phyloP scores from a whole-genome alignment of 2,113 vertebrate genomes.

The Helogale parvula region DNA sequence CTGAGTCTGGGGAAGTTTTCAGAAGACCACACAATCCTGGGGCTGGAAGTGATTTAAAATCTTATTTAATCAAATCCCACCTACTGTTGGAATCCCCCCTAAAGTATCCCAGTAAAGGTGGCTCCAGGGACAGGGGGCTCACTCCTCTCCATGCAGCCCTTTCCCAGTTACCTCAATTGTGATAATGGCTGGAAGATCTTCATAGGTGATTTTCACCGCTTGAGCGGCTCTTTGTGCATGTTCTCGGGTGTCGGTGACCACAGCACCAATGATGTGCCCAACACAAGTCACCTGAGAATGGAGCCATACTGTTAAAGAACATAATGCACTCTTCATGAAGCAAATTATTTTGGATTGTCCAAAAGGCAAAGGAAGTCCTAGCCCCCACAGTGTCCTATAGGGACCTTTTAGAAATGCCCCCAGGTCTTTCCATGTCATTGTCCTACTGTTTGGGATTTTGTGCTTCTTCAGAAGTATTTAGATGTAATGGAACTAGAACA shows the following conservation, averaged over 20 bases:
- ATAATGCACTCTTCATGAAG: background rate
- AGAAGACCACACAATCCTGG: background rate
- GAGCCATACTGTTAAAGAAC: background rate
- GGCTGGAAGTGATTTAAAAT: background rate
- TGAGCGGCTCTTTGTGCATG: constrained; percentile 94
- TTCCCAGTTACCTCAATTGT: constrained; percentile 92
- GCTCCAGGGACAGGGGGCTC: background rate
- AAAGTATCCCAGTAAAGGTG: background rate
- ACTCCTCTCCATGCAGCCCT: background rate
- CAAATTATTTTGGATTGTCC: background rate
- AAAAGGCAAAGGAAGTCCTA: background rate
- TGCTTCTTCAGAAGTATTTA: constrained; percentile 10
- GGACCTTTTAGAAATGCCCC: background rate
- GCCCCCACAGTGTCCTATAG: background rate
- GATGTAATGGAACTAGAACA: background rate
- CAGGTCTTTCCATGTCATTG: background rate
- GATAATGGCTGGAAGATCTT: constrained; percentile 92
- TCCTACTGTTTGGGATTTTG: background rate
- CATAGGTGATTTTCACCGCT: constrained; percentile 91
- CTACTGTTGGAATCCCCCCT: background rate
- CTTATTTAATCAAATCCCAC: background rate
- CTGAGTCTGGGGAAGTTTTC: background rate
- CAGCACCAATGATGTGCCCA: constrained; percentile 94
- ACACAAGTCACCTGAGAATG: constrained; percentile 93
- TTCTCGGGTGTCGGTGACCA: constrained; percentile 93